Evolutionary conservation across 2,888 invertebrate genomes (phyloP), one percentile per base, ranked within the genome.

Genomic region (Tenthredo mesomela): DNA sequence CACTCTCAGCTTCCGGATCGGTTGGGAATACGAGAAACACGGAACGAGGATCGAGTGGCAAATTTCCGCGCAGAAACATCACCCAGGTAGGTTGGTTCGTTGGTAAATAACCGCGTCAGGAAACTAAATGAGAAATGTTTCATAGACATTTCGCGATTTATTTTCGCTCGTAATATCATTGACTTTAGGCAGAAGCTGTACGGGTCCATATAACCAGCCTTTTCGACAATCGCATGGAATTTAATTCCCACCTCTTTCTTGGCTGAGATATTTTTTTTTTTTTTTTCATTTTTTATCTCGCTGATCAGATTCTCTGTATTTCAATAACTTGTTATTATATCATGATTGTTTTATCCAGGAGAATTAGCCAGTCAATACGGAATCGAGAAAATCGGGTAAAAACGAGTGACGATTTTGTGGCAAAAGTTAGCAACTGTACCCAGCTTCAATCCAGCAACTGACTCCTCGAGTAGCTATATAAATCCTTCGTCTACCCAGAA

Each of bases 1-100:
- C 80, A 61, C 80, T 58, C 80, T 80, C 40, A 61, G 61, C 80
- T 80, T 80, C 80, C 80, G 80, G 80, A 80, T 80, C 61, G 58
- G 80, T 61, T 58, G 33, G 58, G 61, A 80, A 80, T 80, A 61
- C 21, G 37, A 78, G 54, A 61, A 33, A 80, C 25, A 50, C 15
- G 77, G 33, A 33, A 40, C 25, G 54, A 67, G 67, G 43, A 73
- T 73, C 54, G 54, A 77, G 77, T 77, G 77, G 77, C 77, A 29
- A 77, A 77, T 54, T 54, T 77, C 9, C 77, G 2, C 29, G 54
- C 77, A 54, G 77, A 77, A 77, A 77, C 29, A 29, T 29, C 40
- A 73, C 47, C 77, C 33, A 33, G 67, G 6, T 73, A 73, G 71
- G 43, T 40, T 9, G 43, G 71, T 73, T 4, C 37, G 71, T 43